Percentiles rank a stretch among this genome's conserved stretches.
phyloP scores from a whole-genome alignment of 2,113 vertebrate genomes.

The Acanthisitta chloris region DNA sequence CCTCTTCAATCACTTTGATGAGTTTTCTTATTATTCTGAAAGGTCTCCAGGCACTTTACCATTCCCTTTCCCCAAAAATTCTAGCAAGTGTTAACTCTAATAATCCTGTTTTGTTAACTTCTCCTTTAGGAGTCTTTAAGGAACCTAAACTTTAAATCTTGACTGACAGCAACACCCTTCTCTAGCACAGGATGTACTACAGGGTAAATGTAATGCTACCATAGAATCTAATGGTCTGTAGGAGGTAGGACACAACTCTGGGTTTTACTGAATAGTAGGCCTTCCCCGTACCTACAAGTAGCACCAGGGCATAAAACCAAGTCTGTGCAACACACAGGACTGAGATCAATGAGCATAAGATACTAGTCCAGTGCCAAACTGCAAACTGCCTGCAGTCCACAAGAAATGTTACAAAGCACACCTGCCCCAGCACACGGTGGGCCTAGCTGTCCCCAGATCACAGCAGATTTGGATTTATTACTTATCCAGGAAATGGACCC shows the following conservation, averaged over 20 bases:
- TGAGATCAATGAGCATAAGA: not conserved
- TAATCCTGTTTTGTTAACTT: not conserved
- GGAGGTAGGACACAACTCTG: not conserved
- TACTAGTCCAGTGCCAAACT: not conserved
- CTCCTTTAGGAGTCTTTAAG: not conserved
- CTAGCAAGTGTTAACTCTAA: not conserved
- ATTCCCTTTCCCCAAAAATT: not conserved
- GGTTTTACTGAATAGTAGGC: not conserved
- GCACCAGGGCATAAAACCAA: not conserved
- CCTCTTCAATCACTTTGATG: not conserved
- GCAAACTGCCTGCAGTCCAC: not conserved
- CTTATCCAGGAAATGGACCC: not conserved
- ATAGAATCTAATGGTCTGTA: not conserved
- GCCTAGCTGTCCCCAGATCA: not conserved
- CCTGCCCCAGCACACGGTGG: not conserved
- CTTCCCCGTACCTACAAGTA: not conserved
- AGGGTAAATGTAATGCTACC: not conserved
- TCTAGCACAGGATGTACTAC: not conserved
- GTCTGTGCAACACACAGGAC: rapidly evolving
- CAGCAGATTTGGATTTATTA: not conserved
- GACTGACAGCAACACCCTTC: not conserved
- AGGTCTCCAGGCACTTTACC: not conserved
- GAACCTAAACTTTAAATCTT: not conserved
- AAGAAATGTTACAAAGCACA: not conserved
- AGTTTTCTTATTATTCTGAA: not conserved